Evolutionary conservation across 2,113 vertebrate species (phyloP).

Genomic region (Gallinago jamesoni): DNA sequence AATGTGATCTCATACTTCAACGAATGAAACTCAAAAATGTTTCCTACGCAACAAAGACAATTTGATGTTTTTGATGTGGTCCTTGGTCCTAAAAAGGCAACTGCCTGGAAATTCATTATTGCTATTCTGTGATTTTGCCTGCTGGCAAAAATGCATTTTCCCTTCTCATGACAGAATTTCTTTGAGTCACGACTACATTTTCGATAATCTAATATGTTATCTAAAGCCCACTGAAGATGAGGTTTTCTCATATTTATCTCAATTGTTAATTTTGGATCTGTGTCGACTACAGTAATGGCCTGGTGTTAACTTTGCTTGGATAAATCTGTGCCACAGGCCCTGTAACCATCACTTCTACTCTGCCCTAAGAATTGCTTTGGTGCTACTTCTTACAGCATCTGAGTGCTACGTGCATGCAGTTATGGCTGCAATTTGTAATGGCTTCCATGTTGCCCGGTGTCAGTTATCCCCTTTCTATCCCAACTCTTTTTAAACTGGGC

Average conservation of each 20-base stretch:
- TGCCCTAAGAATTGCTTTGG: background rate
- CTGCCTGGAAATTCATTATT: background rate
- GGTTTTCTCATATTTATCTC: background rate
- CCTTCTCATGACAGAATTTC: background rate
- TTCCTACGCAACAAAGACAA: background rate
- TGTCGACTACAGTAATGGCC: background rate
- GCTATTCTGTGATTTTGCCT: background rate
- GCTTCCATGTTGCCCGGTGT: background rate
- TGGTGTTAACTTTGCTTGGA: background rate
- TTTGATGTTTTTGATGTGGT: slow-evolving; percentile 40
- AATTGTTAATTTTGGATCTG: background rate
- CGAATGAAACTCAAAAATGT: background rate
- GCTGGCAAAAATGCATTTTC: background rate
- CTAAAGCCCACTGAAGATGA: background rate
- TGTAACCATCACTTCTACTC: background rate
- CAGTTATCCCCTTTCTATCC: background rate
- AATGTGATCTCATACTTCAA: background rate
- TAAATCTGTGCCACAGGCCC: background rate
- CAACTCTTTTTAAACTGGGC: background rate
- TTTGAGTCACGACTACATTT: background rate
- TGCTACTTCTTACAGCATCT: accelerated
- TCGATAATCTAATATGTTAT: background rate
- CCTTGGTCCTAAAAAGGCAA: background rate
- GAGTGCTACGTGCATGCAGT: background rate
- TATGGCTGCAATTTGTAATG: background rate